These are phyloP conservation scores for Aptenodytes patagonicus DNA, from an alignment of 2,113 vertebrate genomes.

Conservation along the genomic window DNA sequence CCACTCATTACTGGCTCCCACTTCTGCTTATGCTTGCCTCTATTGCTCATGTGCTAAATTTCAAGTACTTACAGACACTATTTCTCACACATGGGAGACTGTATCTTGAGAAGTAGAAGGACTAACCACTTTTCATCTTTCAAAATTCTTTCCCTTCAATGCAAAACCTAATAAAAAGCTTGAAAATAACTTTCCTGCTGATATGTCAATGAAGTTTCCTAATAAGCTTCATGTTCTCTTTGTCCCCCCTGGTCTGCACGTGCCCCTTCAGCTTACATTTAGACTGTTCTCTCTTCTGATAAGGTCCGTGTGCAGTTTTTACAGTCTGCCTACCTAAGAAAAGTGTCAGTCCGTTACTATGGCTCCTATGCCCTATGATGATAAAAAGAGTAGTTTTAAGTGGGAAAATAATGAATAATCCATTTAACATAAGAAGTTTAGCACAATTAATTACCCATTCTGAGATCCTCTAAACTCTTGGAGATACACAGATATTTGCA, in stretches of 20 bases:
- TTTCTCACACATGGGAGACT: background rate
- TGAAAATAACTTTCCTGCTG: background rate
- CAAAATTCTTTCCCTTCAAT: background rate
- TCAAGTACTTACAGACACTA: background rate
- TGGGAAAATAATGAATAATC: background rate
- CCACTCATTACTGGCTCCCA: background rate
- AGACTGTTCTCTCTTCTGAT: background rate
- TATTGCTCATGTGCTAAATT: background rate
- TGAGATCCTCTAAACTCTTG: background rate
- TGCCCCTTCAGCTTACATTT: background rate
- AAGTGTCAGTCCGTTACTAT: background rate
- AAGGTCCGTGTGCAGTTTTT: background rate
- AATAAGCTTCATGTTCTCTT: background rate
- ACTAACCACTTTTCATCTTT: background rate
- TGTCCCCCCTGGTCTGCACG: fast-evolving
- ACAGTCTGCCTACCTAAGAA: background rate
- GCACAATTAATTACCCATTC: background rate
- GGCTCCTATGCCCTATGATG: background rate
- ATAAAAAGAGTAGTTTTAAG: background rate
- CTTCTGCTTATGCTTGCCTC: background rate
- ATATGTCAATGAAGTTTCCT: background rate
- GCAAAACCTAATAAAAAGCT: background rate
- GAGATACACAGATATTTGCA: background rate
- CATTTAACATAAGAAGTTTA: background rate
- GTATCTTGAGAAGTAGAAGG: background rate